A percentile compares a stretch with the other conserved stretches of the same genome.
phyloP scores from a whole-genome alignment of 2,888 invertebrate species.

The Drosophila algonquin region DNA sequence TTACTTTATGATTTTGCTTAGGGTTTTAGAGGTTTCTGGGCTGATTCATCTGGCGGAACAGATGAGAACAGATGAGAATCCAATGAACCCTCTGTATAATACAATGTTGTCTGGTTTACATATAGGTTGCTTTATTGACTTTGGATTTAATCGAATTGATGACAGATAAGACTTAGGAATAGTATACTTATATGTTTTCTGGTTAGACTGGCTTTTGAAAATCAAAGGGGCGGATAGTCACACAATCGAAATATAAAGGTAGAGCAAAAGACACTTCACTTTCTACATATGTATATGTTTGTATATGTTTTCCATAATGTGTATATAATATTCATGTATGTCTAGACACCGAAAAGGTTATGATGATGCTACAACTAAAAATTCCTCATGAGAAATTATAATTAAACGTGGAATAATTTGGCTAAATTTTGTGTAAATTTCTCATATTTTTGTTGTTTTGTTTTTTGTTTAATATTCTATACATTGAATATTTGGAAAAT shows the following conservation, averaged over 20 bases:
- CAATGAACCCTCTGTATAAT: not conserved
- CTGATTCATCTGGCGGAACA: not conserved
- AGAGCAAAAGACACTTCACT: slow-evolving; percentile 35
- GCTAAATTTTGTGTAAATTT: slow-evolving; percentile 63
- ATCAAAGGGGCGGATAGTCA: slow-evolving; percentile 45
- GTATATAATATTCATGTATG: slow-evolving; percentile 20
- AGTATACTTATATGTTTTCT: slow-evolving; percentile 34
- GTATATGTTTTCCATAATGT: not conserved
- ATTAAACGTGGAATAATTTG: slow-evolving; percentile 31
- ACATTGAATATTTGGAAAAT: slow-evolving; percentile 59
- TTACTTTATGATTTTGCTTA: slow-evolving; percentile 29
- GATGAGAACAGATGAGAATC: not conserved
- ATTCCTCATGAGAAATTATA: slow-evolving; percentile 10
- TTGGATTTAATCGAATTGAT: slow-evolving; percentile 60
- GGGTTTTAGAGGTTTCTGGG: not conserved
- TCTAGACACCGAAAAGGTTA: slow-evolving; percentile 24
- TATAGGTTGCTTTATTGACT: slow-evolving; percentile 57
- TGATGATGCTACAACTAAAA: slow-evolving; percentile 7
- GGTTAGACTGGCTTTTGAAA: slow-evolving; percentile 63
- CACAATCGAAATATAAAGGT: slow-evolving; percentile 39
- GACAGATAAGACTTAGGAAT: slow-evolving; percentile 63
- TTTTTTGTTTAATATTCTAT: slow-evolving; percentile 41
- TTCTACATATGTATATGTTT: not conserved
- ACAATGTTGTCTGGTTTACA: not conserved
- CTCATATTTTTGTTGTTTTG: slow-evolving; percentile 24